Percentiles rank a stretch among this genome's conserved stretches.
phyloP scores from a whole-genome alignment of 2,797 vertebrate genomes.

The Danio tinwini region DNA sequence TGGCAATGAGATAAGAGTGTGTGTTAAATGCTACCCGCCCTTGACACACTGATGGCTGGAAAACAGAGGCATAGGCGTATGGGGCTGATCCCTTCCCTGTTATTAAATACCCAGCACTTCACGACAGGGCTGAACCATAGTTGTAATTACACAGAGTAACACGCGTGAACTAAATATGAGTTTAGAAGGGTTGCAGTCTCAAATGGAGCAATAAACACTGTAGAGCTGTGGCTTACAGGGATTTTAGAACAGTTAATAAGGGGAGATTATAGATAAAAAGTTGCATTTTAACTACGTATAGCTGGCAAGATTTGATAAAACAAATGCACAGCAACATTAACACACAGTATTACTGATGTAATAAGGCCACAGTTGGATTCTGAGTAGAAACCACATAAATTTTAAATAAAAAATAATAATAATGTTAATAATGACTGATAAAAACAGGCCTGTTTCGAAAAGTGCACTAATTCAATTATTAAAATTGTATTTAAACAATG shows the following conservation, averaged over 20 bases:
- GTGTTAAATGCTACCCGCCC: slow-evolving; percentile 18
- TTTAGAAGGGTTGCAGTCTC: slow-evolving; percentile 10
- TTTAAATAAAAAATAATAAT: too few species aligned
- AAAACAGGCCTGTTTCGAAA: too few species aligned
- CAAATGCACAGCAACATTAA: neutral
- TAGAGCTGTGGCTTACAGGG: slow-evolving; percentile 6
- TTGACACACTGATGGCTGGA: slow-evolving; percentile 27
- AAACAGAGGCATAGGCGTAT: slow-evolving; percentile 36
- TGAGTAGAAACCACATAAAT: too few species aligned
- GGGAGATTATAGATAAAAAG: neutral
- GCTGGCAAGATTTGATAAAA: neutral
- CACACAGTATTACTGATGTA: neutral
- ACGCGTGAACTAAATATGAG: slow-evolving; percentile 36
- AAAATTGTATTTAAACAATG: too few species aligned
- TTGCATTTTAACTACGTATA: neutral
- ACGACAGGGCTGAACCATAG: slow-evolving; percentile 38
- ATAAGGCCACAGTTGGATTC: neutral
- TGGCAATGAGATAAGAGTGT: slow-evolving; percentile 51
- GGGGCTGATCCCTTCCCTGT: slow-evolving; percentile 49
- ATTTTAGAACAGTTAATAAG: slow-evolving; percentile 4
- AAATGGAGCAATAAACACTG: neutral
- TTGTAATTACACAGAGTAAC: slow-evolving; percentile 46
- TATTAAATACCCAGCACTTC: slow-evolving; percentile 55
- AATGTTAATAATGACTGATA: too few species aligned
- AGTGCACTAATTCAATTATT: too few species aligned